These are phyloP conservation scores for Lagopus muta DNA, from an alignment of 2,113 vertebrate genomes.

Conservation along the genomic window DNA sequence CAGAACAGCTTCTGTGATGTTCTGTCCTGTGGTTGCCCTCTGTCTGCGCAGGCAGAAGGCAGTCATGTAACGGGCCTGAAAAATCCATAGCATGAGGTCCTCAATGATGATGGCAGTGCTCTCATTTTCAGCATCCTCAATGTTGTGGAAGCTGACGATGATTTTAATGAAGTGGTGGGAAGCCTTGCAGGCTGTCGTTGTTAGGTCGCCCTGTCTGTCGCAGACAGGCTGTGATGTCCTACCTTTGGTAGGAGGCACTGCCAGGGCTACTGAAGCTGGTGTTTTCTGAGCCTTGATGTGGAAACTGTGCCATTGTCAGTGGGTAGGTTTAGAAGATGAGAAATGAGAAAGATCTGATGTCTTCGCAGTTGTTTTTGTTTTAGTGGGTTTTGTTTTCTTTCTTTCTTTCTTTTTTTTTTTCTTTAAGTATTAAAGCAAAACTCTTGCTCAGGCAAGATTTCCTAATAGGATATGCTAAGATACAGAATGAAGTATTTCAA, in stretches of 20 bases:
- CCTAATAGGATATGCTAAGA: background rate
- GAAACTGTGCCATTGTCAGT: background rate
- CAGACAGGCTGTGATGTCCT: background rate
- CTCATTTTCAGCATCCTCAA: background rate
- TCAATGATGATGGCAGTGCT: background rate
- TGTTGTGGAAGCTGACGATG: background rate
- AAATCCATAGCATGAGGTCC: background rate
- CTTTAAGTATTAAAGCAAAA: background rate
- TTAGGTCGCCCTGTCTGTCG: background rate
- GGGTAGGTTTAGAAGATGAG: background rate
- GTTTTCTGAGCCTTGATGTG: background rate
- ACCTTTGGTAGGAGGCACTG: background rate
- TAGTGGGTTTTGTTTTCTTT: background rate
- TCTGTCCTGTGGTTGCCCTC: background rate
- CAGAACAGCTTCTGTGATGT: background rate
- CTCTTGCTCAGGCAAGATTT: background rate
- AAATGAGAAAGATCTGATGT: background rate
- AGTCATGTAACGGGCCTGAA: background rate
- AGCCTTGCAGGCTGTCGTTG: background rate
- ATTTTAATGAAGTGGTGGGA: background rate
- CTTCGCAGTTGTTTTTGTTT: background rate
- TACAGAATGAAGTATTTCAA: background rate
- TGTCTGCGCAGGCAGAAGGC: background rate
- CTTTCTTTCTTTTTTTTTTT: background rate
- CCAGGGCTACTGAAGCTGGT: background rate